Percentiles rank a stretch among this genome's conserved stretches.
These are phyloP conservation scores for Melinaea menophilus DNA, from an alignment of 2,888 invertebrate genomes.

Conservation along the genomic window DNA sequence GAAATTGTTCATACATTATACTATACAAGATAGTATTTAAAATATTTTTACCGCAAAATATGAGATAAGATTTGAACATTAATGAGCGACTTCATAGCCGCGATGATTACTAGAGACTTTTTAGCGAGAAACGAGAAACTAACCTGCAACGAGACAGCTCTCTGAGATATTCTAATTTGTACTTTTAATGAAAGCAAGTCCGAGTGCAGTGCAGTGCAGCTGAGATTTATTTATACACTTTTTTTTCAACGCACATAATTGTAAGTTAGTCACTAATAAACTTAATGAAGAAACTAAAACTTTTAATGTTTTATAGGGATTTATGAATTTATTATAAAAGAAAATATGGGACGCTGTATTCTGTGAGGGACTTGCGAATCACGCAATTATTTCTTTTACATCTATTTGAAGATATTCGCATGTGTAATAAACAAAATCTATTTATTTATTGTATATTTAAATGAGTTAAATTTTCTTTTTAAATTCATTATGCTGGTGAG, in stretches of 20 bases:
- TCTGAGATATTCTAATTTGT: constrained; percentile 1
- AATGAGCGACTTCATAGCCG: neutral
- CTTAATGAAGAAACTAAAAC: too few species aligned
- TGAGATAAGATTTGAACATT: neutral
- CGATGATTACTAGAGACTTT: too few species aligned
- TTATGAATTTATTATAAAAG: too few species aligned
- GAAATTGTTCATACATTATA: too few species aligned
- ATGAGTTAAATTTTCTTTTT: neutral
- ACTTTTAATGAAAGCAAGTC: neutral
- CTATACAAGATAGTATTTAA: neutral
- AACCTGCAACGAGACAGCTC: neutral
- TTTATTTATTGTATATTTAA: neutral
- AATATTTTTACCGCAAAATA: neutral
- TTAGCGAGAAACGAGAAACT: too few species aligned
- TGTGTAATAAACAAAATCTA: neutral
- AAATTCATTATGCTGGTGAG: too few species aligned
- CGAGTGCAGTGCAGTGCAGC: neutral
- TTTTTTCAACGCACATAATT: too few species aligned
- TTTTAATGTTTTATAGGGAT: too few species aligned
- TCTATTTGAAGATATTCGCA: too few species aligned
- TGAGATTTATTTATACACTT: too few species aligned
- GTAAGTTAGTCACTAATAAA: too few species aligned
- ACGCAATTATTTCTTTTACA: neutral
- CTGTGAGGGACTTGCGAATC: neutral
- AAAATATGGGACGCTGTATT: too few species aligned